A percentile compares a stretch with the other conserved stretches of the same genome.
Conservation (phyloP, 2,113 vertebrate species). For the Microcebus murinus region DNA sequence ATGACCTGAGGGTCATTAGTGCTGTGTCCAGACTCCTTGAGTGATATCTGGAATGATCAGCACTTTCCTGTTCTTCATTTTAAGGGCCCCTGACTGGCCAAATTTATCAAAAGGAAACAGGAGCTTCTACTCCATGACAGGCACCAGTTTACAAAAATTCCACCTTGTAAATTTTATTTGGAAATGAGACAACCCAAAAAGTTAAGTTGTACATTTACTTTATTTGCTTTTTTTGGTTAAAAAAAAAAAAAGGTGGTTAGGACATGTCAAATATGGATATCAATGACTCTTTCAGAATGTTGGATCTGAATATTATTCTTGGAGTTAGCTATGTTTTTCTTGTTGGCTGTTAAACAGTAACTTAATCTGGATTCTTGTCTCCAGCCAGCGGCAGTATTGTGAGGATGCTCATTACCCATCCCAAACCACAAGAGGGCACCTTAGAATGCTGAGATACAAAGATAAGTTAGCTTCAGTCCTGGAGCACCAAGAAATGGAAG, state of each 20-base stretch:
- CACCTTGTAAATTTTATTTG: conserved; percentile 45
- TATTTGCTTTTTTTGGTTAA: conserved; percentile 35
- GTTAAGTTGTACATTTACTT: conserved; percentile 52
- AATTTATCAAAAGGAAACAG: background rate
- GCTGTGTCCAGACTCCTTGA: background rate
- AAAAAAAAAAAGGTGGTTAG: background rate
- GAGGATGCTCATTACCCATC: conserved; percentile 47
- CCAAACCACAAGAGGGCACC: conserved; percentile 85
- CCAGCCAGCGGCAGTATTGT: background rate
- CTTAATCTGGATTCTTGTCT: conserved; percentile 11
- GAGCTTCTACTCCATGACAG: background rate
- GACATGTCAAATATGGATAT: conserved; percentile 49
- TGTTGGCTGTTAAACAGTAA: conserved; percentile 46
- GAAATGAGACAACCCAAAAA: conserved; percentile 16
- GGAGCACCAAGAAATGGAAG: background rate
- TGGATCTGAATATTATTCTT: conserved; percentile 61
- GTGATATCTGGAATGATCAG: background rate
- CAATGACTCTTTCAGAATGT: conserved; percentile 64
- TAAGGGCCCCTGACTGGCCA: background rate
- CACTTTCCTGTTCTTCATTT: background rate
- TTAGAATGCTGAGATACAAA: conserved; percentile 47
- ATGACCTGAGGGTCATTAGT: background rate
- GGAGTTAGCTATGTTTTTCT: conserved; percentile 33
- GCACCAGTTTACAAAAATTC: conserved; percentile 40
- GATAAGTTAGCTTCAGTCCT: background rate